These are phyloP conservation scores for Crax fasciolata DNA, from an alignment of 2,797 vertebrate species.

Conservation along the genomic window DNA sequence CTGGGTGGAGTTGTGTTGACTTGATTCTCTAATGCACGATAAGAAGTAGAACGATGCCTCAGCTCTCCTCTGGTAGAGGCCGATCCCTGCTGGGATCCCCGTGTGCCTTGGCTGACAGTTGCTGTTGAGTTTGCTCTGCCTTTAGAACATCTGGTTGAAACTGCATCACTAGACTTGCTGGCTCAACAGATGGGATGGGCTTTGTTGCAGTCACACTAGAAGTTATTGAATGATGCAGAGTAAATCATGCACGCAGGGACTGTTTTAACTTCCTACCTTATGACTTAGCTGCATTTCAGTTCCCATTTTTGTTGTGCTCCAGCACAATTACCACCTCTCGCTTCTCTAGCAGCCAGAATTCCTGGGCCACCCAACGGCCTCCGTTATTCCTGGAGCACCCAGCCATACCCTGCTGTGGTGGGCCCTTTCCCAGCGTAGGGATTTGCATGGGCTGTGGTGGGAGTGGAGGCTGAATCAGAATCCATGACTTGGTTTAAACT, in stretches of 20 bases:
- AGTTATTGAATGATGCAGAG: not conserved
- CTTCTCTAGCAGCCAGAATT: not conserved
- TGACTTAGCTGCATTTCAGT: not conserved
- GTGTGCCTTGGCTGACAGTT: not conserved
- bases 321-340: not conserved
- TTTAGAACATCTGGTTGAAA: not conserved
- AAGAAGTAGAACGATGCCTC: not conserved
- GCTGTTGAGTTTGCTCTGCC: not conserved
- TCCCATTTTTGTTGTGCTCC: not conserved
- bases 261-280: not conserved
- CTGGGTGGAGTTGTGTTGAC: not conserved
- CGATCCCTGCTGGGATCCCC: not conserved
- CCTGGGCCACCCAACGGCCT: rapidly evolving
- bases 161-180: not conserved
- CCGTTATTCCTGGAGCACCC: not conserved
- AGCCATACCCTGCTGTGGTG: not conserved
- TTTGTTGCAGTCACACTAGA: not conserved
- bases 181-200: not conserved
- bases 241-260: not conserved
- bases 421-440: not conserved
- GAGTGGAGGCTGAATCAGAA: not conserved
- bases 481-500: not conserved
- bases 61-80: not conserved
- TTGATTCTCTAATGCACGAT: not conserved
- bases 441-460: not conserved